These are phyloP conservation scores for Cynaeus angustus DNA, from an alignment of 2,888 invertebrate species.

Conservation along the genomic window DNA sequence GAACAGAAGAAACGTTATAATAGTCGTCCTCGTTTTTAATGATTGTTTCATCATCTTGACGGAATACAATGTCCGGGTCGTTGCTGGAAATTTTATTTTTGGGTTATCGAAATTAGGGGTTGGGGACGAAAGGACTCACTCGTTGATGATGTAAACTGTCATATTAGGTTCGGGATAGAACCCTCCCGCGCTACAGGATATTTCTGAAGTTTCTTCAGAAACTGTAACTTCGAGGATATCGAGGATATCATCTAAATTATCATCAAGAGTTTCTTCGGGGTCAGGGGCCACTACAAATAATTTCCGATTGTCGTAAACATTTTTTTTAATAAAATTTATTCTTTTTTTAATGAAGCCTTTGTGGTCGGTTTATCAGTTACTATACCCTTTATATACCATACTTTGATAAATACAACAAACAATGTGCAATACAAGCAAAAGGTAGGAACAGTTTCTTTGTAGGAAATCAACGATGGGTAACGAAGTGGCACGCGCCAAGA, in stretches of 20 bases:
- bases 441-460: constrained; percentile 58
- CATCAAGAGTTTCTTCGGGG: constrained; percentile 50
- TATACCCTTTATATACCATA: no score
- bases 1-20: constrained; percentile 19
- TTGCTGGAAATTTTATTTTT: constrained; percentile 58
- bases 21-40: background rate
- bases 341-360: no score
- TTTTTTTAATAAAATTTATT: no score
- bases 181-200: constrained; percentile 75
- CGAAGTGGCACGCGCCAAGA: constrained; percentile 62
- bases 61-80: constrained; percentile 55
- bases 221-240: constrained; percentile 57
- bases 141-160: constrained; percentile 60
- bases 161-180: constrained; percentile 75
- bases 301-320: no score
- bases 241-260: constrained; percentile 58
- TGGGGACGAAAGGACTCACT: constrained; percentile 62
- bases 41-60: constrained; percentile 53
- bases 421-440: constrained; percentile 9
- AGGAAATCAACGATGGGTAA: constrained; percentile 61
- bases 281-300: constrained; percentile 62
- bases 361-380: no score
- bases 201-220: constrained; percentile 67
- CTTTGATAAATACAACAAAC: constrained; percentile 6
- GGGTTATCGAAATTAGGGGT: constrained; percentile 10